A percentile compares a stretch with the other conserved stretches of the same genome.
phyloP scores from a whole-genome alignment of 1,140 invertebrate species.

The Paraescarpia echinospica region DNA sequence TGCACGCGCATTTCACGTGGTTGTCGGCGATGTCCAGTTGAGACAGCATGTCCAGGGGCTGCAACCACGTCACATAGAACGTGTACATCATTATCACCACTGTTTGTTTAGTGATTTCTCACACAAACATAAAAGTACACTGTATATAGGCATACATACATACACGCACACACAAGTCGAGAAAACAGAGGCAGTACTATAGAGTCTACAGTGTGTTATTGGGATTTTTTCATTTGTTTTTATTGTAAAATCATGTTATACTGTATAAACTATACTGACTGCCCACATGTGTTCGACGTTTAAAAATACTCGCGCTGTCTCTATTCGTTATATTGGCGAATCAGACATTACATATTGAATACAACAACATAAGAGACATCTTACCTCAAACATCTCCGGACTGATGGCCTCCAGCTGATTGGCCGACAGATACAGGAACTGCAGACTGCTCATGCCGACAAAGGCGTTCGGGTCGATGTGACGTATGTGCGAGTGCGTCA shows the following conservation, averaged over 20 bases:
- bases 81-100: neutral
- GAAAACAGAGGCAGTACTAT: too few relatives aligned
- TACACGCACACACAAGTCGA: too few relatives aligned
- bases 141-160: too few relatives aligned
- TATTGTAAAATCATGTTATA: too few relatives aligned
- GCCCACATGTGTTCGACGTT: too few relatives aligned
- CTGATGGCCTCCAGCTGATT: neutral
- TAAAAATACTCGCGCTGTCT: too few relatives aligned
- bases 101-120: neutral
- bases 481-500: neutral
- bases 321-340: too few relatives aligned
- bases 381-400: neutral
- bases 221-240: too few relatives aligned
- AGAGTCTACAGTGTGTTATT: too few relatives aligned
- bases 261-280: neutral
- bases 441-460: neutral
- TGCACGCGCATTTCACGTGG: neutral
- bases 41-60: neutral
- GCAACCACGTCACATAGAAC: neutral
- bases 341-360: too few relatives aligned
- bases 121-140: too few relatives aligned
- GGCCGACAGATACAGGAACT: conserved; percentile 3
- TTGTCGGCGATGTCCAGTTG: neutral
- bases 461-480: neutral
- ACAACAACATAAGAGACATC: too few relatives aligned